Conservation (phyloP, 2,797 vertebrate species). For the Myiotriccus ornatus region DNA sequence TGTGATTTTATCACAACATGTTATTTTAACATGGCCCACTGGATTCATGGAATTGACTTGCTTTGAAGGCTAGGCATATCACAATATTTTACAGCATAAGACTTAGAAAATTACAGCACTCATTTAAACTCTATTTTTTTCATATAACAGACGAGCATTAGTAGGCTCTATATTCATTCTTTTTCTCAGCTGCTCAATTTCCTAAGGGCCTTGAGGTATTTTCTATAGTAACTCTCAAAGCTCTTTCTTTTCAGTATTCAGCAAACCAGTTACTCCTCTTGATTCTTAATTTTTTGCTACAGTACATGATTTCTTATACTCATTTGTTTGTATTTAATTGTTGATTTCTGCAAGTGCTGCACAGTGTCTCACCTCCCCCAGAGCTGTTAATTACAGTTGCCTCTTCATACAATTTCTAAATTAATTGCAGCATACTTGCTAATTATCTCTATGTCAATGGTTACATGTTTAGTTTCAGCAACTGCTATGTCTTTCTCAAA, state of each 20-base stretch:
- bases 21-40: neutral
- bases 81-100: neutral
- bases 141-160: neutral
- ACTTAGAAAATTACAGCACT: neutral
- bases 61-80: neutral
- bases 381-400: conserved; percentile 29
- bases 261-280: neutral
- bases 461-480: neutral
- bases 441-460: conserved; percentile 9
- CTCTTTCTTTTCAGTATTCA: neutral
- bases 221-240: neutral
- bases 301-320: neutral
- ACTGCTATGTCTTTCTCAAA: neutral
- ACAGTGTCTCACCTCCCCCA: neutral
- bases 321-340: neutral
- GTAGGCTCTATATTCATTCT: neutral
- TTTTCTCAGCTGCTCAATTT: neutral
- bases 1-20: neutral
- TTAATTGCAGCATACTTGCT: conserved; percentile 2
- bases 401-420: conserved; percentile 13
- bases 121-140: neutral
- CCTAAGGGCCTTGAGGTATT: neutral
- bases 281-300: neutral
- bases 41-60: neutral
- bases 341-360: conserved; percentile 23